These are phyloP conservation scores for Aurelia aurita DNA, from an alignment of 30 jellyfish, hydroid and myxozoan species.

Conservation along the genomic window DNA sequence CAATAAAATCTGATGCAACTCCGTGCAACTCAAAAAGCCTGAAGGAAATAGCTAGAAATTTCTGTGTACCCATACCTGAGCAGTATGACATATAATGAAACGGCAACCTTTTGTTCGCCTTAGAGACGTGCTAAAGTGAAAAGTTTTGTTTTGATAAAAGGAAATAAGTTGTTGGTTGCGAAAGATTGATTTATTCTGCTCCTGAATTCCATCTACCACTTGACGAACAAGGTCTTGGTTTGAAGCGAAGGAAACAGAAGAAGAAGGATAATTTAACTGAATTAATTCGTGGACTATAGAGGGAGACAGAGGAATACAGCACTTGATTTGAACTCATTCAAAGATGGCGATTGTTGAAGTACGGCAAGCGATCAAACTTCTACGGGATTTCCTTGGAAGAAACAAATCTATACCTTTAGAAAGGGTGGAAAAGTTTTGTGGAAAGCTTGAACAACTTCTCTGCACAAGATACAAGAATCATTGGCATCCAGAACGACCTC, in stretches of 20 bases:
- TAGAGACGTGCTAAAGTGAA: neutral
- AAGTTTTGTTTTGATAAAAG: slow-evolving; percentile 45
- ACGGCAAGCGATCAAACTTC: slow-evolving; percentile 84
- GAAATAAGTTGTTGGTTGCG: neutral
- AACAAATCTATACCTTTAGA: slow-evolving; percentile 62
- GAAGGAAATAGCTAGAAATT: no score
- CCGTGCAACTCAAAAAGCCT: no score
- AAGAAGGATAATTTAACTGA: no score
- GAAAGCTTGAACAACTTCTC: slow-evolving; percentile 76
- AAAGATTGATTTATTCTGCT: neutral
- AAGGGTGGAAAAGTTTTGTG: slow-evolving; percentile 77
- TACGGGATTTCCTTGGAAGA: slow-evolving; percentile 78
- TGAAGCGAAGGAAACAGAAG: no score
- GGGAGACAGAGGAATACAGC: no score
- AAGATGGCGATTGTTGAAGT: slow-evolving; percentile 88
- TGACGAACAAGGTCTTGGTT: no score
- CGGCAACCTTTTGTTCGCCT: slow-evolving; percentile 40
- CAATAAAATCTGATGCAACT: no score
- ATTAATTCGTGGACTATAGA: no score
- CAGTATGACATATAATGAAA: slow-evolving; percentile 24
- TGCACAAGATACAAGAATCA: slow-evolving; percentile 77
- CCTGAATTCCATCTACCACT: no score
- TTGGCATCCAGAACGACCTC: slow-evolving; percentile 98
- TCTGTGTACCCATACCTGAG: neutral
- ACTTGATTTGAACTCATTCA: neutral